These are phyloP conservation scores for Accipiter virgatus DNA, from an alignment of 2,113 vertebrate genomes.

Conservation along the genomic window DNA sequence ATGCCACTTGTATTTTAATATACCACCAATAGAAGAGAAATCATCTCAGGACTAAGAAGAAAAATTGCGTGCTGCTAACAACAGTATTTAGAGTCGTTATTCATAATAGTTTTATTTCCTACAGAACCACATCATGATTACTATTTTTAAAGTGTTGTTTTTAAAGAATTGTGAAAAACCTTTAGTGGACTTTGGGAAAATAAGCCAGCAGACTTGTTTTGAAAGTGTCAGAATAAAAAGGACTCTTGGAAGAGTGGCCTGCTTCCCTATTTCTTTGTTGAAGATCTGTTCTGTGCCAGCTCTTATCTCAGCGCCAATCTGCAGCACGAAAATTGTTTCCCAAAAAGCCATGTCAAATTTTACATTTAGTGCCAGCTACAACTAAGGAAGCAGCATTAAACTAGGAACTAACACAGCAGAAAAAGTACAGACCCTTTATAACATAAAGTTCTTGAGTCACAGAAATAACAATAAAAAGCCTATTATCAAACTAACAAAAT, in stretches of 20 bases:
- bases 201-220: slow-evolving; percentile 50
- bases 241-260: slow-evolving; percentile 25
- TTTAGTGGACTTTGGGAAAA: slow-evolving; percentile 14
- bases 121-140: slow-evolving; percentile 10
- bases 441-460: accelerated
- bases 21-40: neutral
- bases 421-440: neutral
- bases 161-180: slow-evolving; percentile 19
- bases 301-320: neutral
- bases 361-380: neutral
- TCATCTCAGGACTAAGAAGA: neutral
- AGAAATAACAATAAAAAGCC: neutral
- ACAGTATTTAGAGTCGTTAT: neutral
- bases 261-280: neutral
- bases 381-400: neutral
- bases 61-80: neutral
- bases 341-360: neutral
- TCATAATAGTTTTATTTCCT: slow-evolving; percentile 32
- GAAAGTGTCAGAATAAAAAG: slow-evolving; percentile 37
- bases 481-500: neutral
- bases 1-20: neutral
- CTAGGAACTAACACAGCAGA: neutral
- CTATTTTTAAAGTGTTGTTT: slow-evolving; percentile 44
- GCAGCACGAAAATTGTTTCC: neutral
- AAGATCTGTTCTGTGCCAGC: neutral